Conservation (phyloP, 2,888 invertebrate genomes). For the Eremobia ochroleuca region DNA sequence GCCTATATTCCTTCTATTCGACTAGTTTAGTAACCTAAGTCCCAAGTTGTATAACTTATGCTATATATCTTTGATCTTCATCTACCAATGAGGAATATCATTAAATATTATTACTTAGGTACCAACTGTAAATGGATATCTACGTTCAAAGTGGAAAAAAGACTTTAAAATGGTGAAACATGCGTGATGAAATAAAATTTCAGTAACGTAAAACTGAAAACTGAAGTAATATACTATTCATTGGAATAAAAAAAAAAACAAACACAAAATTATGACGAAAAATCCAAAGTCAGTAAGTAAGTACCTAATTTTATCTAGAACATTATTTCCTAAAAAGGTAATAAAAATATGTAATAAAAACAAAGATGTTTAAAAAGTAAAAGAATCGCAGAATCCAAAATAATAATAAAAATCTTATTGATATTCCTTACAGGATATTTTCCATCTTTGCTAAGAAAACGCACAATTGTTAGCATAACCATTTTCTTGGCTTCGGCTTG, state of each 20-base stretch:
- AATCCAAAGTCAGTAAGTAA: background rate
- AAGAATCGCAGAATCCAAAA: background rate
- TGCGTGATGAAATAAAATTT: background rate
- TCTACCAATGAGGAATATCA: conserved; percentile 27
- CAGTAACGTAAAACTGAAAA: background rate
- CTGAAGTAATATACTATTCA: background rate
- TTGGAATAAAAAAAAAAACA: background rate
- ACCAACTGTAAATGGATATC: background rate
- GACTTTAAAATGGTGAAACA: background rate
- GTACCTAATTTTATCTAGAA: background rate
- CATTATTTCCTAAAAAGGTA: background rate
- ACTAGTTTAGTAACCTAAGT: conserved; percentile 19
- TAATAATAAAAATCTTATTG: background rate
- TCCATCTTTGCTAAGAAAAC: conserved; percentile 41
- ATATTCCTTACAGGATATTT: conserved; percentile 31
- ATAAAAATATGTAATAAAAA: background rate
- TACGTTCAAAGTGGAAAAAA: background rate
- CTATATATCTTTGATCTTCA: conserved; percentile 6
- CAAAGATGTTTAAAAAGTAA: background rate
- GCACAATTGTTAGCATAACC: conserved; percentile 47
- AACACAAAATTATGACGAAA: background rate
- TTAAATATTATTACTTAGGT: background rate
- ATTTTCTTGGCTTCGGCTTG: conserved; percentile 40
- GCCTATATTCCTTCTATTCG: conserved; percentile 33
- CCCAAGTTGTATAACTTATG: conserved; percentile 11